Conservation (phyloP, 2,113 vertebrate species). For the Xiphophorus hellerii region DNA sequence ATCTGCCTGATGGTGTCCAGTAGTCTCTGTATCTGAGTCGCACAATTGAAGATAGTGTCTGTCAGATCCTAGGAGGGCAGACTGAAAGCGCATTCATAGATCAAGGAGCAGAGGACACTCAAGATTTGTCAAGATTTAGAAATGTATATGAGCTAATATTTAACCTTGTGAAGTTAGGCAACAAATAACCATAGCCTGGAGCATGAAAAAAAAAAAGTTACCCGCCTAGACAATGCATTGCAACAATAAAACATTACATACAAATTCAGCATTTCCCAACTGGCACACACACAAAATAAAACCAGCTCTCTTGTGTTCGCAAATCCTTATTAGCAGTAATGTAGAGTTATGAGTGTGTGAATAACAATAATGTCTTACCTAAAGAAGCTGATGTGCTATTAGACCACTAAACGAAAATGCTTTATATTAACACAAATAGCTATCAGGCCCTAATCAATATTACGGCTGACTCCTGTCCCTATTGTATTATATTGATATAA, state of each 20-base stretch:
- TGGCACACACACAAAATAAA: constrained; percentile 4
- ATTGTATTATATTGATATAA: constrained; percentile 27
- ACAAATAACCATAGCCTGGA: constrained; percentile 30
- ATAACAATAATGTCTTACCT: constrained; percentile 51
- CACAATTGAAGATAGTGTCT: constrained; percentile 46
- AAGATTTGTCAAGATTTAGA: constrained; percentile 31
- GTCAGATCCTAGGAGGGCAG: constrained; percentile 34
- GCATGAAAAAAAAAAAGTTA: constrained; percentile 19
- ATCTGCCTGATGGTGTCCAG: constrained; percentile 35
- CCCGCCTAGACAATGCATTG: constrained; percentile 31
- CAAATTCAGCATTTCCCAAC: constrained; percentile 3
- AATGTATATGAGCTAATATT: constrained; percentile 22
- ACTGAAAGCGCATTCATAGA: constrained; percentile 25
- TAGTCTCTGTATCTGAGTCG: constrained; percentile 41
- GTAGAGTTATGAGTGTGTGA: constrained; percentile 56
- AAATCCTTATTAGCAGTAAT: constrained; percentile 61
- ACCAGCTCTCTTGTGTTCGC: constrained; percentile 32
- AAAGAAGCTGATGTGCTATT: constrained; percentile 58
- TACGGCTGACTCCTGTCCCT: constrained; percentile 11
- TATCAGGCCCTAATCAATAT: constrained; percentile 38
- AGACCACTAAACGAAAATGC: constrained; percentile 44
- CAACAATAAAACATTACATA: constrained; percentile 32
- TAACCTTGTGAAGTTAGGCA: constrained; percentile 49
- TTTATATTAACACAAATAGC: constrained; percentile 53
- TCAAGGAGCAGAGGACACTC: constrained; percentile 35